Percentiles rank a stretch among this genome's conserved stretches.
Conservation (phyloP, 2,888 invertebrate genomes). For the Empis livida region DNA sequence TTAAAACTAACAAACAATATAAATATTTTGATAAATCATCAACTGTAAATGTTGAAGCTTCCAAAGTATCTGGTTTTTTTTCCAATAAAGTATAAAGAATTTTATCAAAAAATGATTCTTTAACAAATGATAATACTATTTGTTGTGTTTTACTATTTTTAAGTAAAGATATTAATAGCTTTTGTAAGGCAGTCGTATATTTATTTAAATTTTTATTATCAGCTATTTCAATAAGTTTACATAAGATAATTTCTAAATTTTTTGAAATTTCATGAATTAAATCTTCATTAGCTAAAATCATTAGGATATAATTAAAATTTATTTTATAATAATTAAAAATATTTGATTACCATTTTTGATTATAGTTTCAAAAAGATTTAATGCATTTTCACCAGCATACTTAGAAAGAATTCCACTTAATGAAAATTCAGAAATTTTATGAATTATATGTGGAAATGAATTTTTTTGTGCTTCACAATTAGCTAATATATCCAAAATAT, state of each 20-base stretch:
- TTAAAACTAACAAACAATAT: slow-evolving; percentile 25
- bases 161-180: slow-evolving; percentile 22
- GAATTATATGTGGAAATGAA: not conserved
- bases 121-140: slow-evolving; percentile 27
- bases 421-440: too few species aligned
- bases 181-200: slow-evolving; percentile 24
- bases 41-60: slow-evolving; percentile 10
- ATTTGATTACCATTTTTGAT: slow-evolving; percentile 18
- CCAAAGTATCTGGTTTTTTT: slow-evolving; percentile 19
- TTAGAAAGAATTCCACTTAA: slow-evolving; percentile 23
- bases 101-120: slow-evolving; percentile 32
- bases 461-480: slow-evolving; percentile 6
- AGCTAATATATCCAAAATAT: slow-evolving; percentile 23
- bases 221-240: slow-evolving; percentile 22
- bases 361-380: slow-evolving; percentile 22
- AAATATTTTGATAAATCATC: slow-evolving; percentile 27
- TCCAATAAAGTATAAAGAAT: slow-evolving; percentile 23
- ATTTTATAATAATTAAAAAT: not conserved
- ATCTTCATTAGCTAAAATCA: slow-evolving; percentile 14
- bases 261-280: slow-evolving; percentile 21
- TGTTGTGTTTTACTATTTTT: slow-evolving; percentile 28
- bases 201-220: slow-evolving; percentile 22
- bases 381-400: slow-evolving; percentile 24
- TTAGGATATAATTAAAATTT: not conserved
- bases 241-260: slow-evolving; percentile 19